Evolutionary conservation across 2,797 vertebrate species (phyloP), one percentile per base, ranked within the genome.

Genomic region (Catharus ustulatus): DNA sequence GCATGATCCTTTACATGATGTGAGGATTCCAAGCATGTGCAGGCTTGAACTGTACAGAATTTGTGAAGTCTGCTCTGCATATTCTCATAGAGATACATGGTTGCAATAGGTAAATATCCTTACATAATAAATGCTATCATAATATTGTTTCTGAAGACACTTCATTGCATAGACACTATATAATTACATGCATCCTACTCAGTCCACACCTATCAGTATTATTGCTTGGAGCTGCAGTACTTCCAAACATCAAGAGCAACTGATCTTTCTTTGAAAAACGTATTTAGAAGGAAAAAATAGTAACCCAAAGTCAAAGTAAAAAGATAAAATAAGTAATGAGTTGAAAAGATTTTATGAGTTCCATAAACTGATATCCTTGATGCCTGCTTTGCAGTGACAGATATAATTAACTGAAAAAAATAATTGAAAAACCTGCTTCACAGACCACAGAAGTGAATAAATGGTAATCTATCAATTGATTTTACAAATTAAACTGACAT

Each of bases 161-260:
- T 49, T 64, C 9, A 52, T 67, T 74, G n/a, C 34, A 26, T 15
- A 74, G 42, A 36, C 18, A 67, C 11, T 36, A 1, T 71, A 18
- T 84, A 93, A 94, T 90, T 89, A 88, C 4, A 54, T 61, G 38
- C 45, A 72, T 89, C 89, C 82, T 75, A 85, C 76, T 74, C 49
- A 74, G 27, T 58, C 32, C 89, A 83, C 43, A 45, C 22, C 66
- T 75, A 21, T 64, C 34, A 57, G 21, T 77, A 27, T 42, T 86
- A 74, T 21, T 89, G 38, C 55, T 72, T 69, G 43, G 46, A 82
- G 69, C 2, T 63, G 9, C 42, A 87, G 15, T 26, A 48, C 17
- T 94, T 82, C 38, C 54, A 85, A 71, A 85, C 20, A 67, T 62
- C 23, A 49, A 9, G 12, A 71, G 4, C 59, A 80, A 55, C 40